A percentile compares a stretch with the other conserved stretches of the same genome.
Conservation (phyloP, 2,113 vertebrate genomes). For the Collichthys lucidus region DNA sequence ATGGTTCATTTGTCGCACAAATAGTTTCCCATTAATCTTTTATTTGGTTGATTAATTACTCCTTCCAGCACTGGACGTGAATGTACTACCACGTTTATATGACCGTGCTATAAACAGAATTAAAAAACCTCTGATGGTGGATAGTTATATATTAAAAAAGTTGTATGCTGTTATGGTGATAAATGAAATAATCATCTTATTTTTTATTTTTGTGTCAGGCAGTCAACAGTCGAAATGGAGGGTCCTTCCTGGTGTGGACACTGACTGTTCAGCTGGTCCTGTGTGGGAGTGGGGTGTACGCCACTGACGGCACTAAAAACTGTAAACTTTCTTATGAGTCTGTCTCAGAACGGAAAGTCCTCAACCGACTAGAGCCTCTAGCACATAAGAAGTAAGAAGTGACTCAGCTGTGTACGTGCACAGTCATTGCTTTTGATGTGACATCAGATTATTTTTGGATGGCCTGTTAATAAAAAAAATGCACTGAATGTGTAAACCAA, state of each 20-base stretch:
- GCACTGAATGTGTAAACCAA: too few species aligned
- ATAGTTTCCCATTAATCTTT: too few species aligned
- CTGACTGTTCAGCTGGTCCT: constrained; percentile 69
- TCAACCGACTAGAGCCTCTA: constrained; percentile 76
- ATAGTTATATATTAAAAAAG: background rate
- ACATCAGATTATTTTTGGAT: background rate
- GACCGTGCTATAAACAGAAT: too few species aligned
- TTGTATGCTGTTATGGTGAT: too few species aligned
- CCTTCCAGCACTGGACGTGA: too few species aligned
- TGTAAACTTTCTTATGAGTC: constrained; percentile 68
- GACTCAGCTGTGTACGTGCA: background rate
- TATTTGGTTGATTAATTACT: too few species aligned
- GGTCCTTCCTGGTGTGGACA: constrained; percentile 59
- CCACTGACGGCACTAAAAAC: constrained; percentile 43
- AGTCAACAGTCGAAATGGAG: constrained; percentile 13
- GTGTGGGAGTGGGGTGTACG: constrained; percentile 40
- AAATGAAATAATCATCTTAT: background rate
- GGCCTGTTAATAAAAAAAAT: background rate
- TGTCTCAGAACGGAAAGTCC: constrained; percentile 41
- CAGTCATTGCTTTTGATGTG: background rate
- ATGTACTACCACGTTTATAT: too few species aligned
- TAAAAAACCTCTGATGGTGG: background rate
- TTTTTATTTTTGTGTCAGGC: constrained; percentile 41
- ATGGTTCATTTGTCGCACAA: too few species aligned
- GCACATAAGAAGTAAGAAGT: constrained; percentile 73